Evolutionary conservation across 1,140 invertebrate genomes (phyloP), one percentile per base, ranked within the genome.

Genomic region (Samia ricini): DNA sequence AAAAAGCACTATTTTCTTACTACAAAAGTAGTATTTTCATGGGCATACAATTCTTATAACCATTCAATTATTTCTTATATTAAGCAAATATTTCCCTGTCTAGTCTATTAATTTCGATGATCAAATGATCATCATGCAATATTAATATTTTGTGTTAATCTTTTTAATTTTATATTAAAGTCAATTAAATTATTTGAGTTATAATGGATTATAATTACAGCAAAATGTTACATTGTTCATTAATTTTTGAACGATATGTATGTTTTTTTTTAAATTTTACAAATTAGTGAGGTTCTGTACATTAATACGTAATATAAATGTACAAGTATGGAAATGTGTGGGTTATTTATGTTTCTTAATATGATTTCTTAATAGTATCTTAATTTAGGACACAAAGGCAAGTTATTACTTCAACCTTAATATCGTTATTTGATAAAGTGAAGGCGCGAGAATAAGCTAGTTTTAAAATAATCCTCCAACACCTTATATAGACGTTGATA

Each of bases 351-450:
- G 18, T 42, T 57, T 8, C 18, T 3, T 57, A 57, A 42, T 57
- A 57, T 36, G 56, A 57, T 42, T 57, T 57, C 33, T n/a, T n/a
- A n/a, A 57, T 57, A 29, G 29, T 19, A 7, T 20, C 56, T 36
- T 42, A 29, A 57, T 36, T 57, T 36, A 57, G 29, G 29, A 18
- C 29, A 57, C 12, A 19, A 18, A 57, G n/a, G n/a, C 26, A 21
- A 57, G 33, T 57, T 57, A 26, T 29, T 22, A 20, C 10, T 29
- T 15, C 22, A 29, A 29, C 24, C 22, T 57, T 36, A 20, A 21
- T 57, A 29, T 57, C 56, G 29, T 57, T 57, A 33, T 57, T 36
- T 0, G 8, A 57, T 20, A n/a, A 22, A 52, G 36, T 10, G 36
- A 48, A 15, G 36, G 12, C 18, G 36, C 36, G 36, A 15, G 6